These are phyloP conservation scores for Pararge aegeria DNA, from an alignment of 1,140 invertebrate genomes.

Conservation along the genomic window DNA sequence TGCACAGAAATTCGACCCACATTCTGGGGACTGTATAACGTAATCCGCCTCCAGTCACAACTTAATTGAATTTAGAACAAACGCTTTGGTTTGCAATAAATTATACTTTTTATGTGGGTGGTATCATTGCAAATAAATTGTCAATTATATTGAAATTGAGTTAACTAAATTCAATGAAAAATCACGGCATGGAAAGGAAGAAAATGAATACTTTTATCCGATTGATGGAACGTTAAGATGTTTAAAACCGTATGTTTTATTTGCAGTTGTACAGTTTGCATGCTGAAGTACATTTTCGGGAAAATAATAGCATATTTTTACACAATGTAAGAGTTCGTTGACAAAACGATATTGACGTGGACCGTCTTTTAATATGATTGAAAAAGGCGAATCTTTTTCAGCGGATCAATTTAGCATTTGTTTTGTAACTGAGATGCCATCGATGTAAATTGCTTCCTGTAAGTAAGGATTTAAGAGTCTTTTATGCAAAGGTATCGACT, in stretches of 20 bases:
- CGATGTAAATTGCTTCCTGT: too few species aligned
- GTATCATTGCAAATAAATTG: not conserved
- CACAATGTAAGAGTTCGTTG: too few species aligned
- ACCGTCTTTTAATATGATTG: too few species aligned
- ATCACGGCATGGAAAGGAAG: not conserved
- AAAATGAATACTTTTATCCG: not conserved
- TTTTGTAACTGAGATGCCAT: too few species aligned
- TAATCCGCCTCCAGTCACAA: constrained; percentile 27
- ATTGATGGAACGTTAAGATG: not conserved
- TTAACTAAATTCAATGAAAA: not conserved
- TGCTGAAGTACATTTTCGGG: not conserved
- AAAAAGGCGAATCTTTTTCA: too few species aligned
- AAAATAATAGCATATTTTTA: not conserved
- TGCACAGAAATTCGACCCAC: constrained; percentile 44
- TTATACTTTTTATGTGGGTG: not conserved
- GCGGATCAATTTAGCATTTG: too few species aligned
- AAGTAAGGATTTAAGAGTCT: too few species aligned
- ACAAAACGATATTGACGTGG: not conserved
- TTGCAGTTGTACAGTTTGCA: not conserved
- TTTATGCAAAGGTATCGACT: too few species aligned
- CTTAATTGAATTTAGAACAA: constrained; percentile 37
- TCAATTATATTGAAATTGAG: not conserved
- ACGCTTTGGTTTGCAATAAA: constrained; percentile 15
- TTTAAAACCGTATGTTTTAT: too few species aligned
- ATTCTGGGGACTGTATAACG: constrained; percentile 41